Base-by-base conservation (phyloP, 2,113 vertebrate genomes). In the Conger conger region DNA sequence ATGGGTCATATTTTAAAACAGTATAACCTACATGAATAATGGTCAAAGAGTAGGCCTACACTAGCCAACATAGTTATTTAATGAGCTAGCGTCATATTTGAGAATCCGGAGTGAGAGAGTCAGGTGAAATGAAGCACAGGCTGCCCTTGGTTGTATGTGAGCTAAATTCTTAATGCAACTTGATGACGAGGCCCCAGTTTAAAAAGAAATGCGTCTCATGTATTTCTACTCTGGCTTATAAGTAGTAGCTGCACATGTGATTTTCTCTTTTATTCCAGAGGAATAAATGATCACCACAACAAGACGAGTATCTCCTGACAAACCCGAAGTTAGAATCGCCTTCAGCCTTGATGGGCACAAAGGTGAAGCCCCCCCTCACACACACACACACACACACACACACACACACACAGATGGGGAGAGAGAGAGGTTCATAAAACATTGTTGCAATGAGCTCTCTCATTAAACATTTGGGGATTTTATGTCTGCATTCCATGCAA, bases 241-340 rank as follows among this genome's bases (percentile, higher is more conserved):
- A n/a, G n/a, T n/a, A n/a, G n/a, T 63, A 30, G 1, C 11, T 35
- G 16, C 78, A 63, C 57, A 27, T 38, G 30, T 79, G 76, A 20
- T 79, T 27, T 79, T 35, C 18, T 84, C 76, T 40, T 38, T 76
- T 79, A 13, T 33, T 57, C 36, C 45, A 35, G 95, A 96, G 94
- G 97, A 94, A 97, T 98, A 97, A 97, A 99, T 99, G 98, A 98
- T 99, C 96, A 98, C 97, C 94, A 97, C 98, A 93, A 92, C 97
- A 91, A 97, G 97, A 94, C 90, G 94, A 94, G 94, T 99, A 93
- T 96, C 97, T 94, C 97, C 97, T 86, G 98, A 98, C 93, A 97
- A 97, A 95, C 96, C 95, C 87, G 94, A 96, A 94, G 96, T 99
- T 88, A 94, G 97, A 94, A 99, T 99, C 86, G 96, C 98, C 92